phyloP scores from a whole-genome alignment of 1,140 invertebrate genomes.

The Diachasmimorpha longicaudata region DNA sequence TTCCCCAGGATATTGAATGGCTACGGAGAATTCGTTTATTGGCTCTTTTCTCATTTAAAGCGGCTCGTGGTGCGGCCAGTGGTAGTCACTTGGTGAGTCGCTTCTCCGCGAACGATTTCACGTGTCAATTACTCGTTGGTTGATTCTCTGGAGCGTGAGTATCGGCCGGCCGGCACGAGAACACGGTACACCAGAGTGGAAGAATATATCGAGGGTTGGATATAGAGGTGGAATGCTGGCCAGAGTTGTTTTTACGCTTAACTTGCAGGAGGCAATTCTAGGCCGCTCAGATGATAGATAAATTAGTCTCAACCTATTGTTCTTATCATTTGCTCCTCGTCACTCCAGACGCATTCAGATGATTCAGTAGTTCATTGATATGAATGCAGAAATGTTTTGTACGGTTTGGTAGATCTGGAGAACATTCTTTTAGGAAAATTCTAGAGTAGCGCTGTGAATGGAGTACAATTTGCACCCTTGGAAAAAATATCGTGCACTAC shows the following conservation, averaged over 20 bases:
- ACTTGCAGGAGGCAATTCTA: constrained; percentile 26
- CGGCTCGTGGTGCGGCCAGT: background rate
- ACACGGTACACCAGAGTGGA: background rate
- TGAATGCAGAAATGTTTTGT: background rate
- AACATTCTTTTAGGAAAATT: no score
- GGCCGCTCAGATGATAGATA: constrained; percentile 1
- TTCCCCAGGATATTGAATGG: constrained; percentile 14
- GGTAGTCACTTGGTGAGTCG: background rate
- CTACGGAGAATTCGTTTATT: constrained; percentile 15
- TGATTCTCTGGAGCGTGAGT: constrained; percentile 21
- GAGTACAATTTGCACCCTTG: no score
- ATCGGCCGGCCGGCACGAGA: background rate
- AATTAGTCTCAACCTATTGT: constrained; percentile 36
- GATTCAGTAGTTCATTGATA: background rate
- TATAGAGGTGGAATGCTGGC: background rate
- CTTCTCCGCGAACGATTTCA: constrained; percentile 15
- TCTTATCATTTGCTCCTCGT: constrained; percentile 37
- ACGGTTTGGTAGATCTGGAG: no score
- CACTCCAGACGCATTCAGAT: background rate
- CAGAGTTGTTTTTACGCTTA: constrained; percentile 27
- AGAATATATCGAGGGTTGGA: background rate
- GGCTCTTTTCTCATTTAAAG: constrained; percentile 16
- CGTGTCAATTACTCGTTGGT: constrained; percentile 20
- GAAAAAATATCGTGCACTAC: no score
- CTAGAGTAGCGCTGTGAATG: no score